Conservation (phyloP, 1,140 invertebrate species). For the Mycetomoellerius zeteki region DNA sequence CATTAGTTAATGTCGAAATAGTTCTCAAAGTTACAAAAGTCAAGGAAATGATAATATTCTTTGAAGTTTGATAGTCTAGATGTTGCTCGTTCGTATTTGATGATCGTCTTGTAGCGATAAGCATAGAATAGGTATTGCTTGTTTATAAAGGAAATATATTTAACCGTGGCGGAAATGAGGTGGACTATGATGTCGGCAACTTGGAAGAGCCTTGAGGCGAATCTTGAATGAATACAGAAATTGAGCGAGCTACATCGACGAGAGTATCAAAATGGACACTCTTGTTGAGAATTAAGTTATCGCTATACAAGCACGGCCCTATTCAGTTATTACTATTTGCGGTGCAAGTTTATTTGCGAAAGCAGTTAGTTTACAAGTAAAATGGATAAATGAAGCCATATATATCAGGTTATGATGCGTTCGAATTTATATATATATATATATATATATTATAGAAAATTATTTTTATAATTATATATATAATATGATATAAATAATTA, state of each 20-base stretch:
- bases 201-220: neutral
- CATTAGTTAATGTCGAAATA: neutral
- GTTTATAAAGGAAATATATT: slow-evolving; percentile 16
- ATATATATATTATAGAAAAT: neutral
- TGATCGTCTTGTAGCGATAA: neutral
- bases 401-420: neutral
- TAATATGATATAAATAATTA: too few species aligned
- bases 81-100: neutral
- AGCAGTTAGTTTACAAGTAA: slow-evolving; percentile 3
- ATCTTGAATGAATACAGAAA: slow-evolving; percentile 11
- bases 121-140: slow-evolving; percentile 31
- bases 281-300: slow-evolving; percentile 44
- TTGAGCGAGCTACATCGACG: neutral
- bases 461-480: slow-evolving; percentile 10
- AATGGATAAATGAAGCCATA: neutral
- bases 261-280: slow-evolving; percentile 42
- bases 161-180: neutral
- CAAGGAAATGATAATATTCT: neutral
- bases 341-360: slow-evolving; percentile 22
- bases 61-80: neutral
- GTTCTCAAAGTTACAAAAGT: neutral
- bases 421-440: too few species aligned
- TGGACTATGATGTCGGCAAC: neutral
- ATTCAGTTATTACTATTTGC: slow-evolving; percentile 19
- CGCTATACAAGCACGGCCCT: neutral